Conservation (phyloP, 2,888 invertebrate genomes). For the Erebia aethiops region DNA sequence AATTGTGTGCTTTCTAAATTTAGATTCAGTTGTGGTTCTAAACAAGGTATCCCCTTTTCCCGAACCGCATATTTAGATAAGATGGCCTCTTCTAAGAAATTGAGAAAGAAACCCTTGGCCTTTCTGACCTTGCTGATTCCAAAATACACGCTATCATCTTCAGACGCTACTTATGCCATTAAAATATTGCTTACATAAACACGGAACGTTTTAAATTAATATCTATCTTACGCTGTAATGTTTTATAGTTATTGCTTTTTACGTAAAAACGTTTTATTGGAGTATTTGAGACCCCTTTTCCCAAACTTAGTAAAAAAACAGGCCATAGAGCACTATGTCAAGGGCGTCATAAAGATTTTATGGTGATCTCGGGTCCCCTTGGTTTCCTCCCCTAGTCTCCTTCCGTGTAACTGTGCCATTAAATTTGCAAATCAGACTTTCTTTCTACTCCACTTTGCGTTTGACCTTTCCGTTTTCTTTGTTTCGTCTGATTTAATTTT, state of each 20-base stretch:
- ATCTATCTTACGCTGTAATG: neutral
- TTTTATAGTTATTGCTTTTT: neutral
- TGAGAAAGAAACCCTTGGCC: no score
- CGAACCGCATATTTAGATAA: no score
- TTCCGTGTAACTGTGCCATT: neutral
- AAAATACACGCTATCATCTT: neutral
- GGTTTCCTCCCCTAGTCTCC: neutral
- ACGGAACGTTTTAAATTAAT: neutral
- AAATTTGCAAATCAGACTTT: slow-evolving; percentile 13
- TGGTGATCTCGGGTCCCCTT: slow-evolving; percentile 9
- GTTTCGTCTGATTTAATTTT: neutral
- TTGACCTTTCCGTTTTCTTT: neutral
- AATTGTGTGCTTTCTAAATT: slow-evolving; percentile 3
- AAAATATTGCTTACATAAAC: neutral
- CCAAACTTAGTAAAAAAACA: neutral
- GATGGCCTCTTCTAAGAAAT: no score
- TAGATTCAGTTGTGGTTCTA: neutral
- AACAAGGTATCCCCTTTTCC: no score
- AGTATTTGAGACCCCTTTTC: neutral
- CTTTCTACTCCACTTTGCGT: neutral
- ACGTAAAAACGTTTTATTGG: neutral
- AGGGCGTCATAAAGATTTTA: slow-evolving; percentile 13
- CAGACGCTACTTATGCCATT: neutral
- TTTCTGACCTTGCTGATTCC: neutral
- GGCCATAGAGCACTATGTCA: slow-evolving; percentile 11